phyloP scores from a whole-genome alignment of 2,113 vertebrate species.

The Mus spicilegus region DNA sequence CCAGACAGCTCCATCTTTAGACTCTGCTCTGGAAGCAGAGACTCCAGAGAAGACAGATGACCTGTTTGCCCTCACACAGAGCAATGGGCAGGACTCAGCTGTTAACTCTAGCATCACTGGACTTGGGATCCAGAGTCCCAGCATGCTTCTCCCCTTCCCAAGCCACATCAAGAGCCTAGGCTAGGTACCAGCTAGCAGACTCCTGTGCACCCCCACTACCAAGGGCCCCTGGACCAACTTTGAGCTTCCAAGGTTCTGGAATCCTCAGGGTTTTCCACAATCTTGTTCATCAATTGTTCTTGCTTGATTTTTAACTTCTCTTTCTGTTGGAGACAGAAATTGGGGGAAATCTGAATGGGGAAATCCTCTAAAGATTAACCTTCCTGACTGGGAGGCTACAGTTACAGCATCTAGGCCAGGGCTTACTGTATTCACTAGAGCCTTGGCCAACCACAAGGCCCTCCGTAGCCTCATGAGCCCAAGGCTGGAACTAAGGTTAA shows the following conservation, averaged over 20 bases:
- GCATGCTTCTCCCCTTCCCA: neutral
- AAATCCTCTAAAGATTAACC: neutral
- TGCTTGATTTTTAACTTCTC: conserved; percentile 93
- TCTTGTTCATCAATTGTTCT: conserved; percentile 91
- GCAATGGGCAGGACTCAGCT: neutral
- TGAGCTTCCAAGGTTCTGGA: conserved; percentile 91
- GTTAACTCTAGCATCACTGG: neutral
- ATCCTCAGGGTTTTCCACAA: conserved; percentile 90
- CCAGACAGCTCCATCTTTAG: neutral
- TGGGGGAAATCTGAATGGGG: neutral
- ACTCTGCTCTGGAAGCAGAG: neutral
- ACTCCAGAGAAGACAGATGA: neutral
- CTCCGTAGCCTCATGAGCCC: neutral
- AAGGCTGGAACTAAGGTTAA: neutral
- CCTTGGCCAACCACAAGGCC: neutral
- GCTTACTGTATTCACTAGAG: neutral
- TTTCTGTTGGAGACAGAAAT: conserved; percentile 85
- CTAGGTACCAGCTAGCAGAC: neutral
- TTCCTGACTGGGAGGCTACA: neutral
- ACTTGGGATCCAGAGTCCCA: neutral
- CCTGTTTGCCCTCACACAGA: neutral
- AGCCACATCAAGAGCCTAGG: neutral
- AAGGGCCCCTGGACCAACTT: conserved; percentile 84
- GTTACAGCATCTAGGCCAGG: neutral
- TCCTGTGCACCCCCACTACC: neutral